These are phyloP conservation scores for Drosophila auraria DNA, from an alignment of 1,140 invertebrate species.

Conservation along the genomic window DNA sequence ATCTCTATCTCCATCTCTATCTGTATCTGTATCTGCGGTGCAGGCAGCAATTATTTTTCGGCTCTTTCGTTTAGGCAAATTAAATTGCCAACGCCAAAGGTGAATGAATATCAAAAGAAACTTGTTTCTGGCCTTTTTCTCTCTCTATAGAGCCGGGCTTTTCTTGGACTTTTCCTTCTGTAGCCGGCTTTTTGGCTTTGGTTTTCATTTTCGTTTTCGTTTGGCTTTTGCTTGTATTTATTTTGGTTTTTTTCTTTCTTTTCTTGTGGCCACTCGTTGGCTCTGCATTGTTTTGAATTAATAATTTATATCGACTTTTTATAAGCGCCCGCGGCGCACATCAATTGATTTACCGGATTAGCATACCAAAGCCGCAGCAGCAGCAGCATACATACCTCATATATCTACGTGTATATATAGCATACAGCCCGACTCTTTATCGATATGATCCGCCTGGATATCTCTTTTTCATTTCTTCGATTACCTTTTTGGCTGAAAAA, in stretches of 20 bases:
- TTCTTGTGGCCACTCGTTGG: slow-evolving; percentile 11
- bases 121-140: slow-evolving; percentile 32
- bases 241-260: slow-evolving; percentile 1
- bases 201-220: slow-evolving; percentile 26
- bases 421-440: slow-evolving; percentile 6
- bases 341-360: slow-evolving; percentile 83
- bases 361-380: slow-evolving; percentile 47
- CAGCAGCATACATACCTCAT: slow-evolving; percentile 5
- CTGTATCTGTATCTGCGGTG: neutral
- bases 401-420: neutral
- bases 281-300: slow-evolving; percentile 79
- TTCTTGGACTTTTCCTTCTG: slow-evolving; percentile 37
- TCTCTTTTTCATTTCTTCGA: slow-evolving; percentile 43
- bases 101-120: slow-evolving; percentile 40
- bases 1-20: neutral
- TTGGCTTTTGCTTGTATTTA: slow-evolving; percentile 8
- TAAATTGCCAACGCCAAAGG: slow-evolving; percentile 40
- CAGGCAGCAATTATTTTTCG: slow-evolving; percentile 21
- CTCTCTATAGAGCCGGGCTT: slow-evolving; percentile 4
- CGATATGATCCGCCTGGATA: slow-evolving; percentile 43
- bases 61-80: slow-evolving; percentile 33
- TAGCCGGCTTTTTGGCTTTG: slow-evolving; percentile 34
- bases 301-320: slow-evolving; percentile 81
- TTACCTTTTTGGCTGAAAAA: slow-evolving; percentile 63
- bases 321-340: slow-evolving; percentile 77